Conservation (phyloP, 2,888 invertebrate species). For the Atrina japonica region DNA sequence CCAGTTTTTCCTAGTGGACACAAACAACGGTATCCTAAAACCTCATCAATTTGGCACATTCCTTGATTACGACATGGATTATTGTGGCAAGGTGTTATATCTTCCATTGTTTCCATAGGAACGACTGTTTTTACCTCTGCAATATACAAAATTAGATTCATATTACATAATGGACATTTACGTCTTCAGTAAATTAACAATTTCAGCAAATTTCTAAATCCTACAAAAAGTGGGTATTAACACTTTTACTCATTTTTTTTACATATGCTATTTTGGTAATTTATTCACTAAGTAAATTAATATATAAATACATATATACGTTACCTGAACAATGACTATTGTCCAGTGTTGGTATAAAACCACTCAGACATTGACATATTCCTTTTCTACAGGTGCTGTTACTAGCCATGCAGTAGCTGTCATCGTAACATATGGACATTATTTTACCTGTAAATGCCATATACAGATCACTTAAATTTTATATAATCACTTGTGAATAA, state of each 20-base stretch:
- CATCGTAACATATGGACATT: slow-evolving; percentile 89
- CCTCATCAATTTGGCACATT: slow-evolving; percentile 65
- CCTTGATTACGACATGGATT: slow-evolving; percentile 70
- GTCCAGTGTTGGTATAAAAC: slow-evolving; percentile 85
- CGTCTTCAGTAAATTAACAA: not conserved
- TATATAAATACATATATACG: too few species aligned
- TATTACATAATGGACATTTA: not conserved
- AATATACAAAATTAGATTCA: not conserved
- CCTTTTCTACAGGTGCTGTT: slow-evolving; percentile 88
- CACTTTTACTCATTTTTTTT: too few species aligned
- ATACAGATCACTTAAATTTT: too few species aligned
- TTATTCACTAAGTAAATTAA: too few species aligned
- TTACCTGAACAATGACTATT: slow-evolving; percentile 85
- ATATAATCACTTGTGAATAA: too few species aligned
- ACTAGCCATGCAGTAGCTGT: slow-evolving; percentile 86
- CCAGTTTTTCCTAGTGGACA: slow-evolving; percentile 69
- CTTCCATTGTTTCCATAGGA: slow-evolving; percentile 21
- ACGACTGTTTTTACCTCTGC: slow-evolving; percentile 18
- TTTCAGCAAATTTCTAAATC: not conserved
- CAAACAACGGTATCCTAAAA: slow-evolving; percentile 70
- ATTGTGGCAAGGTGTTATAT: slow-evolving; percentile 59
- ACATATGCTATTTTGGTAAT: too few species aligned
- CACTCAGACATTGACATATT: slow-evolving; percentile 88
- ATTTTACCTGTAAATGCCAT: slow-evolving; percentile 86
- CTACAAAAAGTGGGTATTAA: too few species aligned